These are phyloP conservation scores for Argya squamiceps DNA, from an alignment of 2,797 vertebrate genomes.

Conservation along the genomic window DNA sequence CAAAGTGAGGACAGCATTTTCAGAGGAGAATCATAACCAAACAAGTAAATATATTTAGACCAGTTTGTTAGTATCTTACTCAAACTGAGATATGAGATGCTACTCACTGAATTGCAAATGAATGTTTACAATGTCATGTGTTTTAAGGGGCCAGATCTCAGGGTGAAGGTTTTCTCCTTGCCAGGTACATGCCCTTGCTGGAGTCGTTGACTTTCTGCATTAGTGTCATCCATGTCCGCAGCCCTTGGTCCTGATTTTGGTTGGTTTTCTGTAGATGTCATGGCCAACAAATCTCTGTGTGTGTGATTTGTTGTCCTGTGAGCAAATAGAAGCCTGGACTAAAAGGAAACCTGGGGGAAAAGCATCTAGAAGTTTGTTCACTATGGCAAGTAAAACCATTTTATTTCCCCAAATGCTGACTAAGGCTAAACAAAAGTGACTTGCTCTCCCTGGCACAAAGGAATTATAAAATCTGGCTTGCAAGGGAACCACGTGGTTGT, in stretches of 20 bases:
- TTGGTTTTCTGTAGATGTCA: neutral
- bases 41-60: neutral
- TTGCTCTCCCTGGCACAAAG: neutral
- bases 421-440: neutral
- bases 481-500: neutral
- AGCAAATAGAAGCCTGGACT: neutral
- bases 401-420: neutral
- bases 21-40: neutral
- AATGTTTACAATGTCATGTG: rapidly evolving
- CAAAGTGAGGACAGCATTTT: neutral
- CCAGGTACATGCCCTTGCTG: rapidly evolving
- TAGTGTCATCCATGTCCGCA: neutral
- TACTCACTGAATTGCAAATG: neutral
- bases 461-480: neutral
- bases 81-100: neutral
- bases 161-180: neutral
- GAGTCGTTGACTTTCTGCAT: neutral
- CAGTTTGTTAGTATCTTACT: neutral
- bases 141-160: neutral
- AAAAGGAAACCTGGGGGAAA: neutral
- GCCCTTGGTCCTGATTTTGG: neutral
- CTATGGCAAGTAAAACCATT: neutral
- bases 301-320: neutral
- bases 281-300: neutral
- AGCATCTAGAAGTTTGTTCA: neutral